phyloP scores from a whole-genome alignment of 2,888 invertebrate species.

The Tupiocoris notatus region DNA sequence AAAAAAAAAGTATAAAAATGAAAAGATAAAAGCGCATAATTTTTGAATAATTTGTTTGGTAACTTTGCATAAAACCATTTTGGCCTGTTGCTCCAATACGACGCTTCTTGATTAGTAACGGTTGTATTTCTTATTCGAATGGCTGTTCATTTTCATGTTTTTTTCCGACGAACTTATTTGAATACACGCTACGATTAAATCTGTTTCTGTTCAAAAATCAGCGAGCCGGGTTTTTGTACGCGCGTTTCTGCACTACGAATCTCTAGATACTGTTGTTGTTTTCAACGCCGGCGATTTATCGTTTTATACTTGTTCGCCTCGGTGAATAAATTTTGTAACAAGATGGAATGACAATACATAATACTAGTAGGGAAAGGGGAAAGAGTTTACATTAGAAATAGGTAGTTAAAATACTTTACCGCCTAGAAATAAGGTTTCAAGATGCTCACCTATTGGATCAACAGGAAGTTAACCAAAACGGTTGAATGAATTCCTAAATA shows the following conservation, averaged over 20 bases:
- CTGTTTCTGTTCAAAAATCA: no score
- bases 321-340: conserved; percentile 16
- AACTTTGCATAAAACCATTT: neutral
- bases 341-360: conserved; percentile 36
- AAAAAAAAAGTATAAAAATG: conserved; percentile 11
- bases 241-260: no score
- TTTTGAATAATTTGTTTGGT: conserved; percentile 4
- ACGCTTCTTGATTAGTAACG: conserved; percentile 18
- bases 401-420: conserved; percentile 18
- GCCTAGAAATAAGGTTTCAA: conserved; percentile 34
- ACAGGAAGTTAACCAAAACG: conserved; percentile 7
- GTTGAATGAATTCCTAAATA: conserved; percentile 8
- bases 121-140: conserved; percentile 12
- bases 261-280: no score
- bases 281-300: no score
- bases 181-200: no score
- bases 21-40: conserved; percentile 9
- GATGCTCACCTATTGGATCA: conserved; percentile 19
- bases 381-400: conserved; percentile 23
- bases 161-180: no score
- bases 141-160: neutral
- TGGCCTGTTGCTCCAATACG: conserved; percentile 25
- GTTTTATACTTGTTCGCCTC: no score
- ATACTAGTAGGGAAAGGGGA: conserved; percentile 25
- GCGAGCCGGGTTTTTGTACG: no score